phyloP scores from a whole-genome alignment of 2,113 vertebrate species.

The Pangasianodon hypophthalmus region DNA sequence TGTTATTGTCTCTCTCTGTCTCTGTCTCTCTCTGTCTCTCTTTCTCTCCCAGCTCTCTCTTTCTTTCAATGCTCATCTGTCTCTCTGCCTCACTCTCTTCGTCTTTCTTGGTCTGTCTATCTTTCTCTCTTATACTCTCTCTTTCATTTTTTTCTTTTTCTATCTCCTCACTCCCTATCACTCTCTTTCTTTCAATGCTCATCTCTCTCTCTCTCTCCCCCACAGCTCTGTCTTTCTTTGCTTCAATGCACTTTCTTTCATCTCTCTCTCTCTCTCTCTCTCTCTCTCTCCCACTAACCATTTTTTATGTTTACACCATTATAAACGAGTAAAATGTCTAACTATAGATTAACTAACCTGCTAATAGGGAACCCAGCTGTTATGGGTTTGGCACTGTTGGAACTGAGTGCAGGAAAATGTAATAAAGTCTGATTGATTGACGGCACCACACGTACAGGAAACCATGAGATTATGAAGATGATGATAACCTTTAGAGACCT shows the following conservation, averaged over 20 bases:
- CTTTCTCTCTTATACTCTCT: background rate
- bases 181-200: background rate
- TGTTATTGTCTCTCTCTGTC: constrained; percentile 36
- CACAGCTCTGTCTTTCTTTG: too few relatives aligned
- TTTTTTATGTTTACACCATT: background rate
- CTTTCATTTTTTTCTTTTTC: constrained; percentile 13
- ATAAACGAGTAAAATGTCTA: background rate
- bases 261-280: background rate
- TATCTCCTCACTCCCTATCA: background rate
- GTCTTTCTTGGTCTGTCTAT: background rate
- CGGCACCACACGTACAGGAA: constrained; percentile 25
- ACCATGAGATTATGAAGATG: constrained; percentile 15
- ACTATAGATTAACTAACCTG: background rate
- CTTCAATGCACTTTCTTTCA: too few relatives aligned
- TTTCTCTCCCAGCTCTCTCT: background rate
- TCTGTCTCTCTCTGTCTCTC: background rate
- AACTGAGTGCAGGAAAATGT: background rate
- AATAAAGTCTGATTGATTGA: constrained; percentile 1
- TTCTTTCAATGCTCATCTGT: too few relatives aligned
- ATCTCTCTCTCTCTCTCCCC: background rate
- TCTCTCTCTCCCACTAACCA: background rate
- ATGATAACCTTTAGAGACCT: constrained; percentile 30
- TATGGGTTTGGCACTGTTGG: background rate
- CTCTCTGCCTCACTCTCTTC: background rate
- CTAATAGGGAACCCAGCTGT: background rate